Evolutionary conservation across 2,113 vertebrate genomes (phyloP).

Genomic region (Zingel zingel): DNA sequence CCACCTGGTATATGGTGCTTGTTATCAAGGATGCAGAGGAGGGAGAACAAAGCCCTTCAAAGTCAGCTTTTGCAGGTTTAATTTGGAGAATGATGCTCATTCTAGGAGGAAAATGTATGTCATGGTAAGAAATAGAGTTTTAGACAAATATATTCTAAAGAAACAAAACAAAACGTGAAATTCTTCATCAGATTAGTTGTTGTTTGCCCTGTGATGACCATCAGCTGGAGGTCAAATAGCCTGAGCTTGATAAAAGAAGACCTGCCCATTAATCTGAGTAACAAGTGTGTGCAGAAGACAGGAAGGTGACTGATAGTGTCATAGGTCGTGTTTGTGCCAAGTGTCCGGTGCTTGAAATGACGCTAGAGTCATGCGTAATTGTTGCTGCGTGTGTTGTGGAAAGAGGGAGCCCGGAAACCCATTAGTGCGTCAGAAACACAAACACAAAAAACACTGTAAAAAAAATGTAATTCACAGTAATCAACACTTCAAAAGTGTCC

Average conservation of each 20-base stretch:
- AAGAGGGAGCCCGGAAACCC: constrained; percentile 56
- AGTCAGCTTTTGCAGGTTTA: background rate
- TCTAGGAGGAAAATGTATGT: background rate
- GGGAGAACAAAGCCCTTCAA: background rate
- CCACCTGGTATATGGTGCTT: constrained; percentile 14
- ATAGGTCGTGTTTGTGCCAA: constrained; percentile 4
- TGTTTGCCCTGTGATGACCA: background rate
- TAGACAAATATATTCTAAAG: background rate
- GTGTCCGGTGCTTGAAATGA: constrained; percentile 10
- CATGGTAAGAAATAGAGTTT: background rate
- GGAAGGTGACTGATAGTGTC: background rate
- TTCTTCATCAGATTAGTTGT: no score
- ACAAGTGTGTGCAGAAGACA: background rate
- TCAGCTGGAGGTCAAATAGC: background rate
- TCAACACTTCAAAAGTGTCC: background rate
- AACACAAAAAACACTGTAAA: constrained; percentile 55
- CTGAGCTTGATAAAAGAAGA: background rate
- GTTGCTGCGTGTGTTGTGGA: constrained; percentile 29
- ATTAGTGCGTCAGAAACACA: constrained; percentile 46
- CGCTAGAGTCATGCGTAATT: constrained; percentile 41
- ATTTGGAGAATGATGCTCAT: background rate
- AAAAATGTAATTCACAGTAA: constrained; percentile 22
- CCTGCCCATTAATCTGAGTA: background rate
- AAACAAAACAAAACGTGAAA: background rate
- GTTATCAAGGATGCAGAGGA: constrained; percentile 18